Evolutionary conservation across 2,888 invertebrate genomes (phyloP).

Genomic region (Parascotia fuliginaria): DNA sequence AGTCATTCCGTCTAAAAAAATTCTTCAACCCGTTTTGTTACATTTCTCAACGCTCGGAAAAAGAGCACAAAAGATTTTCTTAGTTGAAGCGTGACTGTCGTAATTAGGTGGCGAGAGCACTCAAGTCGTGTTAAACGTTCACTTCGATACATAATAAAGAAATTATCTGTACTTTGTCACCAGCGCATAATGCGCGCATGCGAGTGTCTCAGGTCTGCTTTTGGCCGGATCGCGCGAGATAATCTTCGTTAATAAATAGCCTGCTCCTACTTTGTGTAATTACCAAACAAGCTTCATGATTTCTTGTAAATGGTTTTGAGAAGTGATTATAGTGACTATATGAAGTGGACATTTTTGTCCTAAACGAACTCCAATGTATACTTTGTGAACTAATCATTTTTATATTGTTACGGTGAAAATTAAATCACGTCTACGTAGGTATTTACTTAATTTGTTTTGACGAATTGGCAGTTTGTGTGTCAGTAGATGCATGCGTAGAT

Average conservation of each 20-base stretch:
- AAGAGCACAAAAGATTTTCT: slow-evolving; percentile 83
- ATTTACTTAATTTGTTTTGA: not conserved
- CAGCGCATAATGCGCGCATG: slow-evolving; percentile 38
- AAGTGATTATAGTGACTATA: too few relatives aligned
- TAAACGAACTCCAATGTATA: too few relatives aligned
- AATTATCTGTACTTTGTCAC: slow-evolving; percentile 46
- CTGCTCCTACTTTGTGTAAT: slow-evolving; percentile 34
- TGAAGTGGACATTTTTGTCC: slow-evolving; percentile 24
- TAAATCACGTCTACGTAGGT: too few relatives aligned
- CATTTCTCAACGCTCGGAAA: slow-evolving; percentile 79
- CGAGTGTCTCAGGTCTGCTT: slow-evolving; percentile 35
- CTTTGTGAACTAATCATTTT: slow-evolving; percentile 11
- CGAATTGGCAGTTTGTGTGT: not conserved
- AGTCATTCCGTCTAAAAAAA: slow-evolving; percentile 78
- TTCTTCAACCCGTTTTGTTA: slow-evolving; percentile 73
- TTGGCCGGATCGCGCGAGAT: slow-evolving; percentile 43
- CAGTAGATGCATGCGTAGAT: not conserved
- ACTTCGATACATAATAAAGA: slow-evolving; percentile 40
- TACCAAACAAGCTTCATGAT: slow-evolving; percentile 36
- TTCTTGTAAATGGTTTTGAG: slow-evolving; percentile 23
- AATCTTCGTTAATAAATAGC: slow-evolving; percentile 42
- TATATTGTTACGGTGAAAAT: slow-evolving; percentile 13
- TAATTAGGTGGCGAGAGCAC: slow-evolving; percentile 79
- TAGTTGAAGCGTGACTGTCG: slow-evolving; percentile 82
- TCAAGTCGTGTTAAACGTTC: slow-evolving; percentile 46